Conservation (phyloP, 1,140 invertebrate genomes). For the Phymastichus coffea region DNA sequence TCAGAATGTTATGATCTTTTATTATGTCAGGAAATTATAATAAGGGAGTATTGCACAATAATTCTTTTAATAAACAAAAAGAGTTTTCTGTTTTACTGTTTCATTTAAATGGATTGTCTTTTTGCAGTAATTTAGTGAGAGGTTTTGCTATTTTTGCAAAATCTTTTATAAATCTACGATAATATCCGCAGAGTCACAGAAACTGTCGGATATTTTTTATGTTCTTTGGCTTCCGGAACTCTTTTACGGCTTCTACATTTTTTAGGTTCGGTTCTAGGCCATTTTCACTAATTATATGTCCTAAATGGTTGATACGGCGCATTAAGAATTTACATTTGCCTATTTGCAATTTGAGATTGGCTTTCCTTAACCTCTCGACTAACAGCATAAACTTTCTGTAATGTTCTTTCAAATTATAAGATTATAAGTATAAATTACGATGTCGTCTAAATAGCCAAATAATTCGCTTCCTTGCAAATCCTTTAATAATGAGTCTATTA, state of each 20-base stretch:
- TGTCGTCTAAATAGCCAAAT: not conserved
- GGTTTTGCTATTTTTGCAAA: no score
- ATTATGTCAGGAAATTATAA: no score
- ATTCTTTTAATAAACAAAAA: no score
- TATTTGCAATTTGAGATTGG: not conserved
- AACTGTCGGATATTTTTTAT: not conserved
- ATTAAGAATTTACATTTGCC: slow-evolving; percentile 6
- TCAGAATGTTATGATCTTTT: no score
- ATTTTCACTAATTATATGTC: not conserved
- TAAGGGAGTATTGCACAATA: no score
- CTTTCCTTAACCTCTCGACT: not conserved
- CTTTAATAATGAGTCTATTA: not conserved
- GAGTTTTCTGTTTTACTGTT: no score
- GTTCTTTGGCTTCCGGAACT: not conserved
- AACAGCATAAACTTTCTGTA: not conserved
- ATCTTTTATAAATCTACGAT: no score
- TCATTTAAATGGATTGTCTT: no score
- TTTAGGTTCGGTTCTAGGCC: not conserved
- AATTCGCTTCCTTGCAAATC: not conserved
- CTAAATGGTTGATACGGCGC: not conserved
- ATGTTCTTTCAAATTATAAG: not conserved
- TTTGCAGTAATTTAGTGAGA: no score
- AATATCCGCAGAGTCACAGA: no score
- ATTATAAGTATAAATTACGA: not conserved
- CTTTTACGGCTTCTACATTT: not conserved